Evolutionary conservation across 2,113 vertebrate genomes (phyloP), one percentile per base, ranked within the genome.

Genomic region (Saimiri boliviensis): DNA sequence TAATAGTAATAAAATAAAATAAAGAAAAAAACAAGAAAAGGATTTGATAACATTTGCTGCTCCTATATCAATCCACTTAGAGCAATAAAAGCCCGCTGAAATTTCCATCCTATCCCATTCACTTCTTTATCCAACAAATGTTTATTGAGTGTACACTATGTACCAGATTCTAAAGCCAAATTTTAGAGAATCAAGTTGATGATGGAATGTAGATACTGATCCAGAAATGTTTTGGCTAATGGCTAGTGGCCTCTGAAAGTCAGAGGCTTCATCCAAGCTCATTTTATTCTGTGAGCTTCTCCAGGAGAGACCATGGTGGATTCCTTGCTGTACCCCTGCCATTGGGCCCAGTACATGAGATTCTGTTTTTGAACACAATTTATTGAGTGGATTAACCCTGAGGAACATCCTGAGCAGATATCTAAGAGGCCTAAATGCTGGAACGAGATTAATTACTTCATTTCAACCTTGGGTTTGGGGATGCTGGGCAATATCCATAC

Each of bases 181-280:
- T 49, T 97, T 95, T 93, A 92, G 87, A 97, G 30, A 95, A 90
- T 90, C 95, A 92, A 92, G 70, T 92, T 97, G 97, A 97, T 96
- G 95, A 97, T 93, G 94, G 97, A 80, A 89, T 95, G 35, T 81
- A 79, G 89, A 94, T 94, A 94, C 89, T 35, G 93, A 96, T 95
- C 92, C 94, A 95, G 93, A 97, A 96, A 68, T 97, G 93, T 97
- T 95, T 95, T 83, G 89, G 86, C 83, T 94, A 95, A 93, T 86
- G 83, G 60, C 87, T 96, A 89, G 86, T 80, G 89, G 79, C 47
- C 60, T 96, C 63, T 91, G 86, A 80, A 93, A 86, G 90, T 90
- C 89, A 45, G 77, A 94, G 42, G 49, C 83, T 84, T 71, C 63
- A 40, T 94, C 68, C 68, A 86, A 94, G 27, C 60, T 84, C 73